Conservation (phyloP, 1,140 invertebrate genomes). For the Dinoponera quadriceps region DNA sequence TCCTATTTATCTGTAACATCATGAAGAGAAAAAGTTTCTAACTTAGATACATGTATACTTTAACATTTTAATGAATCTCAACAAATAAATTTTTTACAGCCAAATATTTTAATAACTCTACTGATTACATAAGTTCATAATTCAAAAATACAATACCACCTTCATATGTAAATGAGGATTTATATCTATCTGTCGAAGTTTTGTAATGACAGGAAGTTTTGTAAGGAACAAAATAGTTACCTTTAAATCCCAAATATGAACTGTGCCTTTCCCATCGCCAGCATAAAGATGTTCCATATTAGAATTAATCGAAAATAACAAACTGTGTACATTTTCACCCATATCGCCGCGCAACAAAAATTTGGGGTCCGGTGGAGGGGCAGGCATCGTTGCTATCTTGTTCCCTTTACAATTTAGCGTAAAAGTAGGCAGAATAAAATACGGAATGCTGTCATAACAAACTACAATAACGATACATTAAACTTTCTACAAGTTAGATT, state of each 20-base stretch:
- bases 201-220: not conserved
- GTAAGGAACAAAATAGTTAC: slow-evolving; percentile 80
- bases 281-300: slow-evolving; percentile 88
- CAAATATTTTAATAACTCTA: slow-evolving; percentile 3
- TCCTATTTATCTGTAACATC: slow-evolving; percentile 87
- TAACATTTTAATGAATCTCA: slow-evolving; percentile 19
- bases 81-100: not conserved
- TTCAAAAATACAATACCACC: too few species aligned
- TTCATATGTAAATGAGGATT: not conserved
- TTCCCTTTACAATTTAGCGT: slow-evolving; percentile 44
- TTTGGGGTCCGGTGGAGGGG: slow-evolving; percentile 87
- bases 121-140: not conserved
- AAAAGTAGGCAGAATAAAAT: slow-evolving; percentile 17
- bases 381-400: not conserved
- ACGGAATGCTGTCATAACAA: too few species aligned
- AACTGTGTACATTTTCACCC: slow-evolving; percentile 87
- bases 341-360: slow-evolving; percentile 89
- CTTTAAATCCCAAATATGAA: slow-evolving; percentile 91
- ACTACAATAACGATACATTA: too few species aligned
- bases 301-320: slow-evolving; percentile 88
- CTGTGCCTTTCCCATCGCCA: slow-evolving; percentile 89
- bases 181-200: slow-evolving; percentile 2
- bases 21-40: slow-evolving; percentile 4
- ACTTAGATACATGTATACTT: not conserved
- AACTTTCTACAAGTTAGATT: too few species aligned